These are phyloP conservation scores for Osmerus eperlanus DNA, from an alignment of 2,113 vertebrate species.

Conservation along the genomic window DNA sequence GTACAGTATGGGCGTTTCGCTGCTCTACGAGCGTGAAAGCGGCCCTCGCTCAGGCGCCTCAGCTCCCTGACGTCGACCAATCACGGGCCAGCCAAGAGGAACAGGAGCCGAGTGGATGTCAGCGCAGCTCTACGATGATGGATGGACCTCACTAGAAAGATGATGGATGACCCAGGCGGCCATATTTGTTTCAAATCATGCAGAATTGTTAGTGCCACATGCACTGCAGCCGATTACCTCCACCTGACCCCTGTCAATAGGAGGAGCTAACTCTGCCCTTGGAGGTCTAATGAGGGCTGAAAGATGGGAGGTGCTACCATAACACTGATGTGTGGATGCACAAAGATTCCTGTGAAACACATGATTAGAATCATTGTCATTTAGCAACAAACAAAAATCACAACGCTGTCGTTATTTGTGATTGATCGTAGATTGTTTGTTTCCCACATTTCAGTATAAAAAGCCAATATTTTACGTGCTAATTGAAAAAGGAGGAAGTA, in stretches of 20 bases:
- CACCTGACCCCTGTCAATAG: constrained; percentile 26
- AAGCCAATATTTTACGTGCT: constrained; percentile 49
- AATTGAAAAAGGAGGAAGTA: constrained; percentile 65
- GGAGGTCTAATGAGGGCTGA: neutral
- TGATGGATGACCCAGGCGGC: constrained; percentile 63
- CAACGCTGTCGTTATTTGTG: constrained; percentile 10
- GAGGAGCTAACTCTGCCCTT: neutral
- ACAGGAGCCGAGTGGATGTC: constrained; percentile 64
- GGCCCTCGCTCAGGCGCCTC: constrained; percentile 26
- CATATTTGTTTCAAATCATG: constrained; percentile 61
- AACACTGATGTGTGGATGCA: neutral
- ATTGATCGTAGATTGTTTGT: constrained; percentile 47
- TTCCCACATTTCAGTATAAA: constrained; percentile 48
- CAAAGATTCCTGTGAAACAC: constrained; percentile 9
- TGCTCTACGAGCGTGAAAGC: constrained; percentile 46
- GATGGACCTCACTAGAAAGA: constrained; percentile 63
- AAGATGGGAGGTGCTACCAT: neutral
- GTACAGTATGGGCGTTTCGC: constrained; percentile 38
- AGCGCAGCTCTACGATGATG: constrained; percentile 56
- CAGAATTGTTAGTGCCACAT: constrained; percentile 49
- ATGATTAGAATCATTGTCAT: constrained; percentile 6
- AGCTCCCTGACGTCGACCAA: constrained; percentile 37
- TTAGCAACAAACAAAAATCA: neutral
- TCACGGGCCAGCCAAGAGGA: constrained; percentile 62
- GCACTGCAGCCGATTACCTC: constrained; percentile 41